These are phyloP conservation scores for Archilochus colubris DNA, from an alignment of 2,113 vertebrate species.

Conservation along the genomic window DNA sequence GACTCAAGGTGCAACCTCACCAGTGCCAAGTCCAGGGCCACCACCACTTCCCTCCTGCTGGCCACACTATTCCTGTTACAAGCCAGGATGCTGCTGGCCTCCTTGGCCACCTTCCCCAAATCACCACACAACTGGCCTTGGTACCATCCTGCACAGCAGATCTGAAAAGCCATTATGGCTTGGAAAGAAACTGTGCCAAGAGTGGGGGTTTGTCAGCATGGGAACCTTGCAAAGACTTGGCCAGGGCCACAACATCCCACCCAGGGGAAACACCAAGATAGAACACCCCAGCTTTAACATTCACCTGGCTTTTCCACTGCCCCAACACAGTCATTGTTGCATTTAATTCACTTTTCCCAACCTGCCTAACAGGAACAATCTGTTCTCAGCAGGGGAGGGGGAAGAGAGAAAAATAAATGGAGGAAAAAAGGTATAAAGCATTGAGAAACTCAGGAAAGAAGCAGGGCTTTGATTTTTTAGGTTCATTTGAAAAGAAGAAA, in stretches of 20 bases:
- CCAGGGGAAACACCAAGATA: not conserved
- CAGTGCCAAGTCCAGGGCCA: no score
- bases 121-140: fast-evolving
- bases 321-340: not conserved
- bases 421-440: not conserved
- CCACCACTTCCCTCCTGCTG: no score
- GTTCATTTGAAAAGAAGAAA: not conserved
- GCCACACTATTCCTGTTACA: no score
- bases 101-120: not conserved
- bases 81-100: no score
- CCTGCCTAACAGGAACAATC: not conserved
- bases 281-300: not conserved
- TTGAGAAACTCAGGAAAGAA: not conserved
- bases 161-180: not conserved
- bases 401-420: not conserved
- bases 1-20: no score
- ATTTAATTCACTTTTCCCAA: not conserved
- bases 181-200: not conserved
- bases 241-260: not conserved
- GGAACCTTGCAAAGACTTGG: not conserved
- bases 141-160: not conserved
- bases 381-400: not conserved
- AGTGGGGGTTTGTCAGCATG: not conserved
- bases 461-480: not conserved
- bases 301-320: not conserved